Conservation (phyloP, 1,140 invertebrate species). For the Drosophila seguyi region DNA sequence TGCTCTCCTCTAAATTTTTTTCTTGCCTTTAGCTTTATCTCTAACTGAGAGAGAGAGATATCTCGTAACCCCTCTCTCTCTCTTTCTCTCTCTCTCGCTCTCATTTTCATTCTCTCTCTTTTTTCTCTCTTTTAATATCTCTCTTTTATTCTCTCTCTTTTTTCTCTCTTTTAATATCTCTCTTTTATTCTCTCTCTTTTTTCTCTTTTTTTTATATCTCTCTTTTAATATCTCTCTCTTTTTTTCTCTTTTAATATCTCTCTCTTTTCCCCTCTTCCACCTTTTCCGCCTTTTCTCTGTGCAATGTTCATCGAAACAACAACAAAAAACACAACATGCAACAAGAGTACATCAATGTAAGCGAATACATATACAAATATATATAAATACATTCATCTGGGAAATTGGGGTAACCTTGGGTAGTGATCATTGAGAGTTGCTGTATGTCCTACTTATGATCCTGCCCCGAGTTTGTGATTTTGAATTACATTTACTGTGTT, state of each 20-base stretch:
- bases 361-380: constrained; percentile 36
- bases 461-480: constrained; percentile 21
- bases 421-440: neutral
- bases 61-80: too few species aligned
- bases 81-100: neutral
- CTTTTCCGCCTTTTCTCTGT: constrained; percentile 15
- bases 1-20: neutral
- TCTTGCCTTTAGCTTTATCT: neutral
- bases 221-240: neutral
- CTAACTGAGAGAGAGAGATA: neutral
- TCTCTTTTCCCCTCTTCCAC: too few species aligned
- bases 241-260: constrained; percentile 6
- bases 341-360: constrained; percentile 54
- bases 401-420: neutral
- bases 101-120: neutral
- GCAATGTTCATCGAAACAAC: constrained; percentile 46
- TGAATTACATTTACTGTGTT: constrained; percentile 7
- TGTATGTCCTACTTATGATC: neutral
- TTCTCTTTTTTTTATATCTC: neutral
- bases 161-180: neutral
- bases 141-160: too few species aligned
- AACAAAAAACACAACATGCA: constrained; percentile 55
- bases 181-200: neutral
- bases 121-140: neutral
- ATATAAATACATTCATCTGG: constrained; percentile 52